Percentiles rank a stretch among this genome's conserved stretches.
phyloP scores from a whole-genome alignment of 37 sponge, comb jelly and placozoan species.

The Spongilla lacustris region DNA sequence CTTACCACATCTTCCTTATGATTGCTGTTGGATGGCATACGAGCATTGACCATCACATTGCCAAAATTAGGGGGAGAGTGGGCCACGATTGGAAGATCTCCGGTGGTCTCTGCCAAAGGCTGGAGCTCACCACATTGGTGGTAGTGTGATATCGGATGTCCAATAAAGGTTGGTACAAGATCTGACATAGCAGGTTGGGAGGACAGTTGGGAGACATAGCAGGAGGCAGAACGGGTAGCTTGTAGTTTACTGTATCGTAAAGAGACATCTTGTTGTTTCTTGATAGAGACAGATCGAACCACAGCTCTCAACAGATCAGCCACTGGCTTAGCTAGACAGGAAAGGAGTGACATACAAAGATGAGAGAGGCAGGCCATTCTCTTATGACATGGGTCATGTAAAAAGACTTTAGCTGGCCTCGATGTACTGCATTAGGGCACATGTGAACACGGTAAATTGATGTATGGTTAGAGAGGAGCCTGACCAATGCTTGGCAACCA shows the following conservation, averaged over 20 bases:
- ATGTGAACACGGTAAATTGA: too few species aligned
- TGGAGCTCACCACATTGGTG: neutral
- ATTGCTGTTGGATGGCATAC: neutral
- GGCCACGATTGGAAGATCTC: constrained; percentile 54
- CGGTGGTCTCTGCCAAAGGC: neutral
- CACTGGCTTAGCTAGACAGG: constrained; percentile 33
- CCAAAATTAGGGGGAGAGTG: constrained; percentile 36
- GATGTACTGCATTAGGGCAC: too few species aligned
- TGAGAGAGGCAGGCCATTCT: neutral
- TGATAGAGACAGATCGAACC: constrained; percentile 20
- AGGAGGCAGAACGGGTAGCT: neutral
- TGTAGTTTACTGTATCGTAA: neutral
- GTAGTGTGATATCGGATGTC: constrained; percentile 7
- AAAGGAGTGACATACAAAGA: too few species aligned
- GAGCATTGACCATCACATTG: neutral
- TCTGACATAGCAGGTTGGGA: too few species aligned
- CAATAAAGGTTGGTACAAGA: neutral
- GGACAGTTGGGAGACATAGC: neutral
- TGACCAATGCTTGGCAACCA: too few species aligned
- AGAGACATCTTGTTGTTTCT: neutral
- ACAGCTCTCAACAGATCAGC: constrained; percentile 66
- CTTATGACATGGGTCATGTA: too few species aligned
- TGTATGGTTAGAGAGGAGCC: too few species aligned
- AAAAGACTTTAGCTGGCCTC: too few species aligned
- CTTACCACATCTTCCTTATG: neutral